These are phyloP conservation scores for Actinostola sp. DNA, from an alignment of 92 coral and sea anemone genomes.

Conservation along the genomic window DNA sequence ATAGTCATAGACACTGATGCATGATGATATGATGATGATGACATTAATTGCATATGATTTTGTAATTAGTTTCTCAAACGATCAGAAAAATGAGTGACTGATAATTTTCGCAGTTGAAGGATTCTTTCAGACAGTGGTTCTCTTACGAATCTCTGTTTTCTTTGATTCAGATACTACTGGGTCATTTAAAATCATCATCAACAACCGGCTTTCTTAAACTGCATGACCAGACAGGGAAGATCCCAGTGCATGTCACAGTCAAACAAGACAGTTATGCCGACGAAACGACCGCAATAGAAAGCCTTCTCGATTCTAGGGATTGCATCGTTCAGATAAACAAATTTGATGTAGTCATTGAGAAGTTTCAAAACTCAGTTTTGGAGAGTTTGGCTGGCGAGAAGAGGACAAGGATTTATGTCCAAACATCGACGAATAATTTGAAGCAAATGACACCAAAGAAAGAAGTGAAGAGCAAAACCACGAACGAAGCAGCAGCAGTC, in stretches of 20 bases:
- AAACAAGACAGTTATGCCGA: background rate
- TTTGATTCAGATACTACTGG: constrained; percentile 59
- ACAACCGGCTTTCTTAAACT: constrained; percentile 67
- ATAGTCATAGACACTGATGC: too few species aligned
- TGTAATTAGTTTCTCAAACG: too few species aligned
- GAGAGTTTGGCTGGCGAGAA: constrained; percentile 8
- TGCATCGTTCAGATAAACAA: constrained; percentile 55
- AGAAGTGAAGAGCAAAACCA: too few species aligned
- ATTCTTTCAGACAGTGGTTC: too few species aligned
- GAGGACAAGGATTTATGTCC: constrained; percentile 46
- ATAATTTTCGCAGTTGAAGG: too few species aligned
- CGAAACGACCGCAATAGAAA: background rate
- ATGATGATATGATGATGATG: too few species aligned
- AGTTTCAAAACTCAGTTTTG: constrained; percentile 27
- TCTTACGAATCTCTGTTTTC: background rate
- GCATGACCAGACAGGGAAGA: constrained; percentile 72
- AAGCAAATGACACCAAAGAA: constrained; percentile 20
- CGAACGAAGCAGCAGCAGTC: background rate
- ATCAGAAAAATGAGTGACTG: too few species aligned
- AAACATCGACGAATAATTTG: constrained; percentile 48
- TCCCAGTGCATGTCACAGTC: constrained; percentile 12
- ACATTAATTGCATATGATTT: too few species aligned
- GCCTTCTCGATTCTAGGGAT: constrained; percentile 15
- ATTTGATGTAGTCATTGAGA: constrained; percentile 66
- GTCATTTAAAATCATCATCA: constrained; percentile 55